Percentiles rank a stretch among this genome's conserved stretches.
These are phyloP conservation scores for Macquaria australasica DNA, from an alignment of 2,113 vertebrate species.

Conservation along the genomic window DNA sequence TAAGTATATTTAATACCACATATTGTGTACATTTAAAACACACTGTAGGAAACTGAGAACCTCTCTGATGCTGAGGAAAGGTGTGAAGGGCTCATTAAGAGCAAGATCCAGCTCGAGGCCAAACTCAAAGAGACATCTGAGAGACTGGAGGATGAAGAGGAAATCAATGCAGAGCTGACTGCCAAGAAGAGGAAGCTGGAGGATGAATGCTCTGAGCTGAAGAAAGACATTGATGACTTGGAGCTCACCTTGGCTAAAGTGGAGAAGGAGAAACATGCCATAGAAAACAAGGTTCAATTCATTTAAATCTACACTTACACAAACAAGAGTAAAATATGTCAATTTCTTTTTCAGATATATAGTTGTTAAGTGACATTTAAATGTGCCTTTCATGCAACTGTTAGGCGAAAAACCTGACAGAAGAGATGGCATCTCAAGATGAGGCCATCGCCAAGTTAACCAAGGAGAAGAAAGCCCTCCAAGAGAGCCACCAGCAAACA, in stretches of 20 bases:
- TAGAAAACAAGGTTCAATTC: constrained; percentile 6
- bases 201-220: constrained; percentile 11
- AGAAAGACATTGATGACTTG: constrained; percentile 22
- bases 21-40: neutral
- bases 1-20: no score
- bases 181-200: constrained; percentile 1
- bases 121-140: constrained; percentile 83
- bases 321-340: no score
- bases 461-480: constrained; percentile 91
- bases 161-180: no score
- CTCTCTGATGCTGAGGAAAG: constrained; percentile 71
- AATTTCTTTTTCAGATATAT: no score
- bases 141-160: constrained; percentile 81
- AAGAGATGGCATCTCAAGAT: constrained; percentile 85
- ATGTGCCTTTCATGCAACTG: no score
- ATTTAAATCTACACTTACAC: no score
- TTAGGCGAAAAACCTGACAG: constrained; percentile 80
- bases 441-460: constrained; percentile 86
- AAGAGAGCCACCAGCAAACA: constrained; percentile 89
- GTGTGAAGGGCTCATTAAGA: constrained; percentile 71
- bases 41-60: constrained; percentile 56
- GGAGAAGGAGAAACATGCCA: constrained; percentile 23
- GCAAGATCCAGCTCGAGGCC: constrained; percentile 71
- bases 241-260: constrained; percentile 25
- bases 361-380: no score